Base-by-base conservation (phyloP, 2,888 invertebrate genomes). In the Melanophora roralis region DNA sequence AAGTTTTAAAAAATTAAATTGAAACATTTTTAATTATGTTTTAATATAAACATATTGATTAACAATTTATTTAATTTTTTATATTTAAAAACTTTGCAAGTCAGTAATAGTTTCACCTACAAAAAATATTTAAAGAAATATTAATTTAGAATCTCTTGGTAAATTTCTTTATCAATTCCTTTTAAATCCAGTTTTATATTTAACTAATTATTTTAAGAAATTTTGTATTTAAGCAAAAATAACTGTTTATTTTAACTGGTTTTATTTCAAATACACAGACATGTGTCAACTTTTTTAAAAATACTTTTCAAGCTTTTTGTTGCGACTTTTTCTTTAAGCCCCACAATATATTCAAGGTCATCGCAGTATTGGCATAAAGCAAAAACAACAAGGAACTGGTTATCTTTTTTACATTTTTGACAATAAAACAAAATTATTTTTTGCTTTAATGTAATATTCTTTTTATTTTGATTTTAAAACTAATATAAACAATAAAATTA, bases 281-380 rank as follows among this genome's bases (percentile, higher is more conserved):
- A 27, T 27, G 3, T 43, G 16, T 32, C 6, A 4, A 23, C 19
- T 45, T 59, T 51, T 23, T 32, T 38, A 6, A 14, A 40, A n/a
- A 47, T 43, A 16, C 45, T 14, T 64, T 57, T 55, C 32, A n/a
- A n/a, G n/a, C 6, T 45, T 45, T 27, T 14, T 65, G 55, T 47
- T 57, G 55, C 57, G 45, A 47, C 12, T 36, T 19, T 43, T 11
- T 32, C 12, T 11, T n/a, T 8, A 11, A 21, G 6, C 19, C 21
- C 23, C 55, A 23, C 40, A 57, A 59, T 43, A 38, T 14, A 60
- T 67, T 75, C 71, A 79, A 79, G 75, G 79, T 79, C 65, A 75
- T n/a, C n/a, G n/a, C 47, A 38, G 53, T 65, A 32, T 45, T 38
- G 38, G 11, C 27, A 59, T 43, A 12, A 49, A 60, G 38, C 60